Conservation (phyloP, 2,797 vertebrate species). For the Gallinago nigripennis region DNA sequence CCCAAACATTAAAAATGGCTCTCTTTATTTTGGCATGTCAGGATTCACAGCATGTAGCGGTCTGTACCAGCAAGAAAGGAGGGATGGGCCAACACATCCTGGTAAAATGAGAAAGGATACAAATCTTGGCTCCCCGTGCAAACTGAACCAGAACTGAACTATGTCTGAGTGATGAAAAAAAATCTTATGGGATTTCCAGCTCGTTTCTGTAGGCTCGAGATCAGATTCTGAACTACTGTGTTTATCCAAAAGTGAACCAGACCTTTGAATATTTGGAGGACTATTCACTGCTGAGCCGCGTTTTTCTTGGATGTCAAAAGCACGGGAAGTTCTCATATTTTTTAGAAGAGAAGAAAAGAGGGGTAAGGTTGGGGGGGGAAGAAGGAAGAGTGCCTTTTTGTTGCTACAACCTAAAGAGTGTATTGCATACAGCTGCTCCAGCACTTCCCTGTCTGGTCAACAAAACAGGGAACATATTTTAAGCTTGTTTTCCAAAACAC, state of each 20-base stretch:
- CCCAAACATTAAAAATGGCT: slow-evolving; percentile 63
- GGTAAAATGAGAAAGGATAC: slow-evolving; percentile 66
- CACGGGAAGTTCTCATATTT: slow-evolving; percentile 60
- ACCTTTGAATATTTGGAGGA: slow-evolving; percentile 63
- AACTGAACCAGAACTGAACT: slow-evolving; percentile 69
- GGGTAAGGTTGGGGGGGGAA: neutral
- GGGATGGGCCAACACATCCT: slow-evolving; percentile 67
- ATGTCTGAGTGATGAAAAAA: slow-evolving; percentile 50
- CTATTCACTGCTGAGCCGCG: slow-evolving; percentile 7
- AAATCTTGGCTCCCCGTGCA: slow-evolving; percentile 37
- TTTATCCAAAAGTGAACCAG: slow-evolving; percentile 69
- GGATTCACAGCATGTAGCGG: slow-evolving; percentile 62
- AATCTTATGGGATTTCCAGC: slow-evolving; percentile 65
- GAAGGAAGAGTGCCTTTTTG: slow-evolving; percentile 46
- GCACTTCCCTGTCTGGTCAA: slow-evolving; percentile 70
- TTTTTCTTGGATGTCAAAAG: slow-evolving; percentile 66
- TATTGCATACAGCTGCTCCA: slow-evolving; percentile 30
- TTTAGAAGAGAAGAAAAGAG: slow-evolving; percentile 18
- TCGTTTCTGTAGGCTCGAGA: slow-evolving; percentile 59
- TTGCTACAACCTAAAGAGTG: slow-evolving; percentile 52
- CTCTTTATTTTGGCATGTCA: slow-evolving; percentile 63
- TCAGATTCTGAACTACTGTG: slow-evolving; percentile 67
- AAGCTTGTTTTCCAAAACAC: slow-evolving; percentile 61
- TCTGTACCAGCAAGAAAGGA: slow-evolving; percentile 62
- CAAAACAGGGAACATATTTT: slow-evolving; percentile 60